Percentiles rank a stretch among this genome's conserved stretches.
These are phyloP conservation scores for Rhodinocichla rosea DNA, from an alignment of 2,113 vertebrate species.

Conservation along the genomic window DNA sequence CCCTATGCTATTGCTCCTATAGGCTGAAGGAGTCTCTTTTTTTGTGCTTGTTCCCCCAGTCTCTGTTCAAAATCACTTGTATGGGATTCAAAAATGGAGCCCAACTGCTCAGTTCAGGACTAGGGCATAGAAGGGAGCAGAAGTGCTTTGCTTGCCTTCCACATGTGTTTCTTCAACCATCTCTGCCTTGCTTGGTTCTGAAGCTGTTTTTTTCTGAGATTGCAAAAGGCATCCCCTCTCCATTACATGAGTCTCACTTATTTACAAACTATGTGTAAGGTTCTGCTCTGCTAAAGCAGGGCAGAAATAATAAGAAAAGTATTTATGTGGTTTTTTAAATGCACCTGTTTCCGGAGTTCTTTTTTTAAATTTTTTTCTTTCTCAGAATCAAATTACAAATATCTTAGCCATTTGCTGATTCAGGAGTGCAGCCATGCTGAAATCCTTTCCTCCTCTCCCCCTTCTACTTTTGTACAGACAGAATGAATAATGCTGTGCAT, in stretches of 20 bases:
- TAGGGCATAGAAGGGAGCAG: neutral
- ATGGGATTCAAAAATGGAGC: neutral
- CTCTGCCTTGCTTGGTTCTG: neutral
- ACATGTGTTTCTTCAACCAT: fast-evolving
- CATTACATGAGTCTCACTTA: neutral
- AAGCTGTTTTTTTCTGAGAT: neutral
- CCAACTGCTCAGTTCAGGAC: neutral
- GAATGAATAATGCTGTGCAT: neutral
- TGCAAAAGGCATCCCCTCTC: neutral
- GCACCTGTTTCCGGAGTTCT: neutral
- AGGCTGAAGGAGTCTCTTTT: neutral
- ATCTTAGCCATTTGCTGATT: neutral
- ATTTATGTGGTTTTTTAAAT: neutral
- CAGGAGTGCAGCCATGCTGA: neutral
- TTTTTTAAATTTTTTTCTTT: neutral
- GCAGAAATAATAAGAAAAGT: neutral
- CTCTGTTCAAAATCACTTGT: neutral
- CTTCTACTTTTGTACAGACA: neutral
- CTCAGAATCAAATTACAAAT: neutral
- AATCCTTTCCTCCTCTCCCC: neutral
- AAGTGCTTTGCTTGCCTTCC: neutral
- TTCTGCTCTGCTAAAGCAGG: neutral
- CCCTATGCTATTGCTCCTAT: neutral
- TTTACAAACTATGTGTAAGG: neutral
- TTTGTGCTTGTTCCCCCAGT: neutral